Evolutionary conservation across 1,140 invertebrate genomes (phyloP), one percentile per base, ranked within the genome.

Genomic region (Protaetia brevitarsis): DNA sequence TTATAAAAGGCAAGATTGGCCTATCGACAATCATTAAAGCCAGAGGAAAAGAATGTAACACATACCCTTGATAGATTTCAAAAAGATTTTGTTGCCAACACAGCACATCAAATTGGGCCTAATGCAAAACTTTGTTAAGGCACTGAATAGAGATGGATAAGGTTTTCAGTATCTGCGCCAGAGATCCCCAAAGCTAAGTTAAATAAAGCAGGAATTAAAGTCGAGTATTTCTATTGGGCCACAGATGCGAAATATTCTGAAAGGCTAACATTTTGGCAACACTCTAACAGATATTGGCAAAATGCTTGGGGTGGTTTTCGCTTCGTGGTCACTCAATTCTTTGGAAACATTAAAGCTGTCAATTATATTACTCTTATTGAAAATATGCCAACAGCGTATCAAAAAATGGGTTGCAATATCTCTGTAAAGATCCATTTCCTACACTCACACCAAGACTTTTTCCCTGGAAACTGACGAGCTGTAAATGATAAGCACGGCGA

Each of bases 71-170:
- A 68, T 79, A 30, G 74, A 77, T 30, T 31, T 61, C 10, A 51
- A 72, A 36, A 74, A 75, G 23, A 69, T 81, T 26, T 65, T 79
- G 13, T 56, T 76, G 28, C 71, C 77, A 65, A 72, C 74, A 60
- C 66, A 76, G 10, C 73, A 80, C 58, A 77, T 80, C 23, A 80
- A 77, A 69, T 66, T 75, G 21, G 72, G 71, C 27, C 59, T 76
- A 19, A 77, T 77, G 67, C 79, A 80, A 71, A 73, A 78, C 16
- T 78, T 77, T 68, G 72, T 78, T 10, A 80, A 79, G 69, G 73
- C 71, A 37, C 37, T 77, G 36, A 10, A 70, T 28, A 74, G 73
- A 68, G 70, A 78, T 41, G 70, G 68, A 56, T 4, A 10, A 8
- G 26, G 5, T 59, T 59, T 27, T 59, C 8, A 7, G 7, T 59